Percentiles rank a stretch among this genome's conserved stretches.
phyloP scores from a whole-genome alignment of 2,113 vertebrate genomes.

The Psittacula cyanocephala region DNA sequence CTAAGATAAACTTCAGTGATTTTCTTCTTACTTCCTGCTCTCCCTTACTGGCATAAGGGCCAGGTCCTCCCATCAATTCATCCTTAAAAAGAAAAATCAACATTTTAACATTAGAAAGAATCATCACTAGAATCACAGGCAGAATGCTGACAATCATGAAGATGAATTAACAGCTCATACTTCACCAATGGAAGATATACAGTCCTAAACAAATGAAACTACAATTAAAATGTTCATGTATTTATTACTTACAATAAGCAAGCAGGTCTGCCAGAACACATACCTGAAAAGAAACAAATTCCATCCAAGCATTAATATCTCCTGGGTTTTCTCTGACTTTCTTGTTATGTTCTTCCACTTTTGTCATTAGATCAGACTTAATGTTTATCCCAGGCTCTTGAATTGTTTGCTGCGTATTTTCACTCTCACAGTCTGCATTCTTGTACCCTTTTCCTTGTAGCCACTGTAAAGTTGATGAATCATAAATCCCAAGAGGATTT shows the following conservation, averaged over 20 bases:
- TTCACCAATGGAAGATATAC: not conserved
- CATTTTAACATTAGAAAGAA: not conserved
- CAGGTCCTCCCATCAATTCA: conserved; percentile 77
- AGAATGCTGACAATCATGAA: not conserved
- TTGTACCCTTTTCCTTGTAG: conserved; percentile 84
- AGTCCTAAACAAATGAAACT: not conserved
- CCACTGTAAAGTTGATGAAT: conserved; percentile 85
- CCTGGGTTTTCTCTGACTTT: conserved; percentile 87
- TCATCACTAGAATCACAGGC: not conserved
- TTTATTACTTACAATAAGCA: not conserved
- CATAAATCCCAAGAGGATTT: conserved; percentile 93
- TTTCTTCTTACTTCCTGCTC: conserved; percentile 70
- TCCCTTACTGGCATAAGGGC: conserved; percentile 69
- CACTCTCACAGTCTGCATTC: conserved; percentile 27
- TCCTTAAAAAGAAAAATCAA: conserved; percentile 76
- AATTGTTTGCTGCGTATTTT: not conserved
- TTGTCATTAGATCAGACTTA: conserved; percentile 50
- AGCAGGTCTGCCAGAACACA: not conserved
- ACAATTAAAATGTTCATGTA: not conserved
- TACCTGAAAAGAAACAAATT: conserved; percentile 93
- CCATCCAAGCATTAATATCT: conserved; percentile 87
- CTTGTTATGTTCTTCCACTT: conserved; percentile 90
- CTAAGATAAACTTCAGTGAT: conserved; percentile 80
- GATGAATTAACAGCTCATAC: not conserved
- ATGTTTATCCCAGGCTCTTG: conserved; percentile 27